Percentiles rank a stretch among this genome's conserved stretches.
These are phyloP conservation scores for Polydrusus tereticollis DNA, from an alignment of 2,888 invertebrate genomes.

Conservation along the genomic window DNA sequence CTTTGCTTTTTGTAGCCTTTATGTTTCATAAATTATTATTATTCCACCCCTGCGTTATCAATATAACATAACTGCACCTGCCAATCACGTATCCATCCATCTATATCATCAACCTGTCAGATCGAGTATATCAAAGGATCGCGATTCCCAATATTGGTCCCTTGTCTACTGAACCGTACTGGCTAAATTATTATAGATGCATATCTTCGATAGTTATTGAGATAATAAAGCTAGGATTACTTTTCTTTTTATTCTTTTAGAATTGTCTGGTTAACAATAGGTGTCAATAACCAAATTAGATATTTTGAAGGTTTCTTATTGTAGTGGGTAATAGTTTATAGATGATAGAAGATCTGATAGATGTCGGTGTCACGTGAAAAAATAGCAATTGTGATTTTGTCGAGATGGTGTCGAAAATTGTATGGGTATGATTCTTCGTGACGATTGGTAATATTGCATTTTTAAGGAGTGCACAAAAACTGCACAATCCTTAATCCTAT, in stretches of 20 bases:
- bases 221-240: slow-evolving; percentile 19
- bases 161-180: slow-evolving; percentile 39
- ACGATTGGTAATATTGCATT: neutral
- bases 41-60: neutral
- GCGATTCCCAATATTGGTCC: slow-evolving; percentile 29
- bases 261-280: slow-evolving; percentile 22
- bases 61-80: slow-evolving; percentile 50
- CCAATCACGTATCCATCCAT: slow-evolving; percentile 52
- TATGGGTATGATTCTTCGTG: slow-evolving; percentile 12
- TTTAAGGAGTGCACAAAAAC: neutral
- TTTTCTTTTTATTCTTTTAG: slow-evolving; percentile 18
- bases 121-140: slow-evolving; percentile 44
- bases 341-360: neutral
- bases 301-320: slow-evolving; percentile 22
- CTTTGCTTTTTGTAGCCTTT: too few species aligned
- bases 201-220: slow-evolving; percentile 27
- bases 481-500: neutral
- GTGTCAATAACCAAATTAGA: slow-evolving; percentile 19
- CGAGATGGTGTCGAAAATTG: neutral
- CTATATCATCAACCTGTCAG: slow-evolving; percentile 36
- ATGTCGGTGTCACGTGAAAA: neutral
- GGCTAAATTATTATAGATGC: slow-evolving; percentile 42
- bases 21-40: neutral
- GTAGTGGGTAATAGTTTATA: slow-evolving; percentile 2
- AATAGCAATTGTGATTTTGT: slow-evolving; percentile 4